phyloP scores from a whole-genome alignment of 23 tunicate species.

The Styela plicata region DNA sequence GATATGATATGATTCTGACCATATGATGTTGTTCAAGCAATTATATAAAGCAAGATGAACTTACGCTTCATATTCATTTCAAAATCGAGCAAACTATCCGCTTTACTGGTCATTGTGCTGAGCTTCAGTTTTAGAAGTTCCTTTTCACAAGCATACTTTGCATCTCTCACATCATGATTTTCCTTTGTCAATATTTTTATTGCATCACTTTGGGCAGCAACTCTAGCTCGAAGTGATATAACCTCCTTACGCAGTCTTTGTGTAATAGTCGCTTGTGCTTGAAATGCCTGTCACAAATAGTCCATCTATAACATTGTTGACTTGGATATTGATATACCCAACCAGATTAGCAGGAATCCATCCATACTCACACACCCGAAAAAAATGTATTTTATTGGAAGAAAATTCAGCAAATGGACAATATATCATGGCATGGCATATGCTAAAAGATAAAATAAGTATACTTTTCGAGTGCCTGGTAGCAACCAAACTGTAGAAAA shows the following conservation, averaged over 20 bases:
- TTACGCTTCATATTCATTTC: not conserved
- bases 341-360: too few relatives aligned
- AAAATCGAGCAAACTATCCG: not conserved
- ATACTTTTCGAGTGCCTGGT: too few relatives aligned
- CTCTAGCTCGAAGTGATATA: slow-evolving; percentile 50
- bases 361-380: too few relatives aligned
- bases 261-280: slow-evolving; percentile 38
- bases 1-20: too few relatives aligned
- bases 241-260: slow-evolving; percentile 67
- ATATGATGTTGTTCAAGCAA: too few relatives aligned
- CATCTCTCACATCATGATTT: slow-evolving; percentile 13
- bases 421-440: too few relatives aligned
- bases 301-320: not conserved
- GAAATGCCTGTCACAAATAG: slow-evolving; percentile 42
- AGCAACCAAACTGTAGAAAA: too few relatives aligned
- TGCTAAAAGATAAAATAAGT: not conserved
- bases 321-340: too few relatives aligned
- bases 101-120: not conserved
- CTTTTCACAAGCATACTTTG: slow-evolving; percentile 27
- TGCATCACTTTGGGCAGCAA: slow-evolving; percentile 41
- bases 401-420: too few relatives aligned
- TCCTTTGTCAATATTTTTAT: slow-evolving; percentile 34
- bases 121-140: slow-evolving; percentile 21
- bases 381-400: too few relatives aligned
- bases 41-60: not conserved